Conservation (phyloP, 2,888 invertebrate genomes). For the Drosophila greeni region DNA sequence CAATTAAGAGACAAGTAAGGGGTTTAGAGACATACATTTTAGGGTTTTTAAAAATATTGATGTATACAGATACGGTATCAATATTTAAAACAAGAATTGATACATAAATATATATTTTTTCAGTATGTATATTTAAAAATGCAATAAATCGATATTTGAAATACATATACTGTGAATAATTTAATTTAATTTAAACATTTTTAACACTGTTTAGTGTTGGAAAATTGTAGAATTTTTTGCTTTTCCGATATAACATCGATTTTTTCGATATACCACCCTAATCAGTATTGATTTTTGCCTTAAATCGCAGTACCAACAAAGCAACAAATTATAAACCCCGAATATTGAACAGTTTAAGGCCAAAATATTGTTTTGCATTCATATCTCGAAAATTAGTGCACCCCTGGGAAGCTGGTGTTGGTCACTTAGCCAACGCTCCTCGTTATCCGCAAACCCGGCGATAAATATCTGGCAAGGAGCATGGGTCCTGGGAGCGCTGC, state of each 20-base stretch:
- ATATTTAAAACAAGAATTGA: too few relatives aligned
- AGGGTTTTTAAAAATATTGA: neutral
- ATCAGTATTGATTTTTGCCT: slow-evolving; percentile 16
- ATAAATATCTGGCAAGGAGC: slow-evolving; percentile 3
- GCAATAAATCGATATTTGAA: too few relatives aligned
- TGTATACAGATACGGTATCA: too few relatives aligned
- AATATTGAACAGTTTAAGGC: slow-evolving; percentile 58
- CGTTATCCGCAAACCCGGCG: slow-evolving; percentile 5
- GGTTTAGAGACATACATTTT: neutral
- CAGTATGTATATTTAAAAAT: too few relatives aligned
- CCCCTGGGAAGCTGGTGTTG: slow-evolving; percentile 74
- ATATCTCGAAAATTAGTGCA: slow-evolving; percentile 79
- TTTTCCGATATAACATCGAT: too few relatives aligned
- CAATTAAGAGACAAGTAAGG: neutral
- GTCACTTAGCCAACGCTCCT: slow-evolving; percentile 54
- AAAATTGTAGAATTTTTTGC: too few relatives aligned
- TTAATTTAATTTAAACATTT: too few relatives aligned
- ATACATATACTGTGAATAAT: too few relatives aligned
- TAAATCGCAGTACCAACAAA: slow-evolving; percentile 29
- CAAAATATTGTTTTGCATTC: slow-evolving; percentile 77
- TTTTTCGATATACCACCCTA: neutral
- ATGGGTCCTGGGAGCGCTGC: slow-evolving; percentile 19
- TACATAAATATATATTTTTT: too few relatives aligned
- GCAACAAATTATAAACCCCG: slow-evolving; percentile 60
- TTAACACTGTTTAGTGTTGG: too few relatives aligned